These are phyloP conservation scores for Lysiphlebus fabarum DNA, from an alignment of 1,140 invertebrate species.

Conservation along the genomic window DNA sequence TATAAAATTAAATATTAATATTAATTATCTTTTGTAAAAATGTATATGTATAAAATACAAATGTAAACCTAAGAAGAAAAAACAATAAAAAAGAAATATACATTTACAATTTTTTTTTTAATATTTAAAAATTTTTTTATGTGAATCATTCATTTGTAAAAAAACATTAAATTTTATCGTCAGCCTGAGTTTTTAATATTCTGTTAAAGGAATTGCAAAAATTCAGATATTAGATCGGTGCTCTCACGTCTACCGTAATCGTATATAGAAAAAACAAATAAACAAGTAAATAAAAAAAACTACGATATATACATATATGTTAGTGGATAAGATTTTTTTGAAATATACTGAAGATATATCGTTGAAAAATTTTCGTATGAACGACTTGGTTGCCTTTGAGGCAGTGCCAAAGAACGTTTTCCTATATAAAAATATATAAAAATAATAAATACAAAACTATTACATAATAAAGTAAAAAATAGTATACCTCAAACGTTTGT, in stretches of 20 bases:
- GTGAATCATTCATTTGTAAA: conserved; percentile 10
- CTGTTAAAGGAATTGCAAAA: conserved; percentile 44
- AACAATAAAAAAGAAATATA: not conserved
- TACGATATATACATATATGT: not conserved
- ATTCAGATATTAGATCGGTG: conserved; percentile 46
- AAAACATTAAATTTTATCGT: conserved; percentile 18
- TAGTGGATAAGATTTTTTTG: not conserved
- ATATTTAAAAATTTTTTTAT: not conserved
- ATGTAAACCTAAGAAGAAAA: no score
- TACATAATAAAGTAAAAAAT: conserved; percentile 33
- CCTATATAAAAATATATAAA: conserved; percentile 44
- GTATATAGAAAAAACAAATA: conserved; percentile 30
- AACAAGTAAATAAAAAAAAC: not conserved
- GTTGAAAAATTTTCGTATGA: conserved; percentile 9
- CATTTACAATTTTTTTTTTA: no score
- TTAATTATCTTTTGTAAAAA: conserved; percentile 3
- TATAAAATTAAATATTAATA: not conserved
- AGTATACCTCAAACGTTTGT: conserved; percentile 45
- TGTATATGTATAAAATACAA: no score
- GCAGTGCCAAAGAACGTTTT: conserved; percentile 43
- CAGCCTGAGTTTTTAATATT: conserved; percentile 35
- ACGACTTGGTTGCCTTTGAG: conserved; percentile 38
- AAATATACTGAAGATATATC: conserved; percentile 11
- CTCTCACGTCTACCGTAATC: conserved; percentile 39
- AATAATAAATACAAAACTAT: no score